Percentiles rank a stretch among this genome's conserved stretches.
Conservation (phyloP, 2,888 invertebrate genomes). For the Metellina segmentata region DNA sequence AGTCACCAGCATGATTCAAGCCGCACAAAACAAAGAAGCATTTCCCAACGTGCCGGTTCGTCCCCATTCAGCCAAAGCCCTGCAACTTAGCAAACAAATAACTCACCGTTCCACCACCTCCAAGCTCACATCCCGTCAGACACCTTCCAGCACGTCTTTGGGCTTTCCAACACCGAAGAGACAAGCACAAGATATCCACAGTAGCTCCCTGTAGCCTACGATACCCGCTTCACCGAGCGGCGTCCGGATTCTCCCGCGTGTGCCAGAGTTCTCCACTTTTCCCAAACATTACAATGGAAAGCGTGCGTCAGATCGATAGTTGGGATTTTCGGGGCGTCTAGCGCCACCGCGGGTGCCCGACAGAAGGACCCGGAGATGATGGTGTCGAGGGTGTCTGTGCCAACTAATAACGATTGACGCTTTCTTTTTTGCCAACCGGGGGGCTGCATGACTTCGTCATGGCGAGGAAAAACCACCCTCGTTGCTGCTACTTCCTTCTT, state of each 20-base stretch:
- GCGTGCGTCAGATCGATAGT: slow-evolving; percentile 50
- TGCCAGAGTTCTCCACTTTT: slow-evolving; percentile 38
- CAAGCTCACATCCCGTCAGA: background rate
- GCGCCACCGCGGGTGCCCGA: slow-evolving; percentile 62
- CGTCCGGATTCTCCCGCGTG: slow-evolving; percentile 37
- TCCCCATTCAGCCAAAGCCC: background rate
- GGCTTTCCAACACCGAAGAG: background rate
- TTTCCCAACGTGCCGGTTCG: background rate
- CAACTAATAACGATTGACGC: slow-evolving; percentile 10
- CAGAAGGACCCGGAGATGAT: background rate
- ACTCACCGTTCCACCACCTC: slow-evolving; percentile 9
- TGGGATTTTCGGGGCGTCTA: slow-evolving; percentile 61
- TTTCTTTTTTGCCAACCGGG: background rate
- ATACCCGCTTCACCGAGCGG: background rate
- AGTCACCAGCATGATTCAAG: slow-evolving; percentile 17
- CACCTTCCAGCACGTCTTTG: background rate
- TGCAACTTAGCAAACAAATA: too few relatives aligned
- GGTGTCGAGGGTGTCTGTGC: slow-evolving; percentile 14
- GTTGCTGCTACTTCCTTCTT: background rate
- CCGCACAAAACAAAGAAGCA: background rate
- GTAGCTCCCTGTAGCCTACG: background rate
- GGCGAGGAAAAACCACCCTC: background rate
- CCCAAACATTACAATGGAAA: slow-evolving; percentile 30
- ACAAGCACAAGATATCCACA: background rate
- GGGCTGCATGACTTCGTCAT: background rate